phyloP scores from a whole-genome alignment of 2,113 vertebrate species.

The Emberiza fucata region DNA sequence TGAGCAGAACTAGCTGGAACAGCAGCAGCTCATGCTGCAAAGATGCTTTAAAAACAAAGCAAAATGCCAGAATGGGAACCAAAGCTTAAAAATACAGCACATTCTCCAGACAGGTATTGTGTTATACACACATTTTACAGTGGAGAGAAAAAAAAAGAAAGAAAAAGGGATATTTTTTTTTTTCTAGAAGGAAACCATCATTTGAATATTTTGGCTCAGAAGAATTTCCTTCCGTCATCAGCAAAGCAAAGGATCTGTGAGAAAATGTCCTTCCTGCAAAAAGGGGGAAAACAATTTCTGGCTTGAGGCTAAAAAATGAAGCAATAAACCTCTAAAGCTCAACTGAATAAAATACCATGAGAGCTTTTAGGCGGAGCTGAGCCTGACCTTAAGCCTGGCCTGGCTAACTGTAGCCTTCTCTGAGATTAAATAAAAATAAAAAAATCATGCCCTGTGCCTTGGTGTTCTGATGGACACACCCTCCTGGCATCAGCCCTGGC shows the following conservation, averaged over 20 bases:
- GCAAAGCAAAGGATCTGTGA: neutral
- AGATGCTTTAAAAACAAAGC: neutral
- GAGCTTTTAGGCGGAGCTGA: neutral
- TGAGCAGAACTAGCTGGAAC: neutral
- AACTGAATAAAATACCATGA: neutral
- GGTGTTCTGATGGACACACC: neutral
- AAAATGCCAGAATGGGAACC: neutral
- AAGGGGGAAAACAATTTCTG: neutral
- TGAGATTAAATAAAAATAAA: neutral
- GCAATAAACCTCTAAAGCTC: neutral
- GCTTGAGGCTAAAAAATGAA: neutral
- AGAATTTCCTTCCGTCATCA: neutral
- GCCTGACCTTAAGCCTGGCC: neutral
- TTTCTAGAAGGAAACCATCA: neutral
- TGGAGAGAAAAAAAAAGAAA: neutral
- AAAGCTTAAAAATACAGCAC: accelerated
- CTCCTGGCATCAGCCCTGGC: neutral
- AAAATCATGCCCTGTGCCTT: neutral
- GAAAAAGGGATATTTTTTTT: neutral
- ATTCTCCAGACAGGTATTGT: neutral
- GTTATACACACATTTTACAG: accelerated
- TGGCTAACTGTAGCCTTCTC: neutral
- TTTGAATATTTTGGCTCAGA: neutral
- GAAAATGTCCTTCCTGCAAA: neutral
- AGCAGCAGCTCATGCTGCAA: neutral